Evolutionary conservation across 2,888 invertebrate species (phyloP).

Genomic region (Himalopsyche tibetana): DNA sequence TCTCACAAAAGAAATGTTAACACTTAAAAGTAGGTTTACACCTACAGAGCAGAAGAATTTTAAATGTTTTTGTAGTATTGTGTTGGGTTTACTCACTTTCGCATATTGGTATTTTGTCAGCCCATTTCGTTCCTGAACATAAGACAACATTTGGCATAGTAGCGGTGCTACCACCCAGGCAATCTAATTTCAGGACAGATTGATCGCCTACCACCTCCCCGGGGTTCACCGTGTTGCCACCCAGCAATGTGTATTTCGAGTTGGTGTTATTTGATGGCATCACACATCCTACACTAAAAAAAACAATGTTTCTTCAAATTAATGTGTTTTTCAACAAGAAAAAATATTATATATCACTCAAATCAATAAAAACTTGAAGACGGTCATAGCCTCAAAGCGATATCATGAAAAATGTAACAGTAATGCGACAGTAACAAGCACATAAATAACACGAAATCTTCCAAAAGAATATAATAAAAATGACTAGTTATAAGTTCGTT

Average conservation of each 20-base stretch:
- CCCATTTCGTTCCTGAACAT: neutral
- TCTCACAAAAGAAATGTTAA: too few species aligned
- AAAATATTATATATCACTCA: neutral
- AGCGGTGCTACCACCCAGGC: neutral
- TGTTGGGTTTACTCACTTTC: neutral
- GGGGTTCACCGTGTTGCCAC: neutral
- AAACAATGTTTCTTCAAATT: neutral
- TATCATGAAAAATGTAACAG: too few species aligned
- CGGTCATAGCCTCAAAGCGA: too few species aligned
- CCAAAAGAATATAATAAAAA: too few species aligned
- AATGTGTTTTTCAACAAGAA: neutral
- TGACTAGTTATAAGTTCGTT: too few species aligned
- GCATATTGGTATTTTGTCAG: neutral
- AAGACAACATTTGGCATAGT: neutral
- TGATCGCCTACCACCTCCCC: neutral
- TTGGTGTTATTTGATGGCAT: neutral
- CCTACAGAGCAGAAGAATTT: too few species aligned
- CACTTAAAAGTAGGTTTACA: too few species aligned
- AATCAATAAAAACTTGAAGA: too few species aligned
- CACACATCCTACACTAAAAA: neutral
- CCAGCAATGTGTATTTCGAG: neutral
- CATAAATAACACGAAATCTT: too few species aligned
- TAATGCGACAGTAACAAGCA: too few species aligned
- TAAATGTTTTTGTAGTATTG: too few species aligned
- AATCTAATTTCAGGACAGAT: neutral